Evolutionary conservation across 2,113 vertebrate species (phyloP), one percentile per base, ranked within the genome.

Genomic region (Micronisus gabar): DNA sequence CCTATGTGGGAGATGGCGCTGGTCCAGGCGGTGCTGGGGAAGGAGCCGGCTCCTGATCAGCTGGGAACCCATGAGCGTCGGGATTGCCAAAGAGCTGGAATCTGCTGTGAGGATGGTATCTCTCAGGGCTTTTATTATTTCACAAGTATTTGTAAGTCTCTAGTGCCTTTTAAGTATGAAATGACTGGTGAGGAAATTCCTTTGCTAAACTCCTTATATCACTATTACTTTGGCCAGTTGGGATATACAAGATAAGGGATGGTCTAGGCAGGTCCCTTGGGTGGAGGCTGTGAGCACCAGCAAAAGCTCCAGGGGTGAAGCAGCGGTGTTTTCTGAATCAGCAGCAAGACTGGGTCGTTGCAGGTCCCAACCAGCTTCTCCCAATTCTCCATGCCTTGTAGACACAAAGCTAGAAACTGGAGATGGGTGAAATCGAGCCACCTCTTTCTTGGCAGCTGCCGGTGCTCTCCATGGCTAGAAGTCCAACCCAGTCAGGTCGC

Each of bases 401-500:
- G 71, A 12, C 19, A 13, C 36, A 18, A 58, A 38, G 40, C 7
- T 23, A 11, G 59, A 15, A 6, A 5, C 0, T 27, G 29, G 45
- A 29, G 32, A 12, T 25, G 40, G n/a, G n/a, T 34, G 19, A 15
- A 25, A 47, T 3, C 0, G 21, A 45, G 82, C n/a, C 15, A 1
- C 63, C 32, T 40, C 43, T 40, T 38, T 27, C 36, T 8, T 27
- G 55, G 70, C 13, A 41, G 65, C 45, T 38, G 52, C 50, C 13
- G 32, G 32, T 55, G 16, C 38, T 47, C 36, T 23, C 30, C 32
- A 1, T 3, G 40, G 62, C n/a, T 21, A 2, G 47, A 30, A 7
- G 40, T 3, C 4, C n/a, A 6, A 14, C 17, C 11, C 40, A 17
- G 30, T 5, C 3, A 5, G n/a, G 41, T 21, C 14, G 1, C 52